Percentiles rank a stretch among this genome's conserved stretches.
These are phyloP conservation scores for Pygoscelis antarcticus DNA, from an alignment of 2,113 vertebrate species.

Conservation along the genomic window DNA sequence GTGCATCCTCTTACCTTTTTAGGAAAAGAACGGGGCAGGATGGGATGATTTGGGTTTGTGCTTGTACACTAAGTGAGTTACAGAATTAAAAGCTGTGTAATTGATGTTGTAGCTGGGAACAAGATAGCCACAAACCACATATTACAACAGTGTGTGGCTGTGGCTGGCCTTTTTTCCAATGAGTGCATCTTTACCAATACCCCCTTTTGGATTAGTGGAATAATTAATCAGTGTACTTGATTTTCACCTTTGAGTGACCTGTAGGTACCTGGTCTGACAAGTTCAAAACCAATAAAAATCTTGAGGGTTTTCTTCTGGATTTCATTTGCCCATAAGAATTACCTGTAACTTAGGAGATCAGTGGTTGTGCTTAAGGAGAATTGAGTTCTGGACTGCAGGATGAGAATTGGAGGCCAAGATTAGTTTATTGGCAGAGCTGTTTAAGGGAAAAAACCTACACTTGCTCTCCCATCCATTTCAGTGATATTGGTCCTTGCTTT, in stretches of 20 bases:
- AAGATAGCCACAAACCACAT: background rate
- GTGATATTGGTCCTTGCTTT: background rate
- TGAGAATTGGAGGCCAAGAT: background rate
- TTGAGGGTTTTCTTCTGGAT: background rate
- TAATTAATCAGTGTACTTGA: background rate
- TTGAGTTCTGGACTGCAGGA: background rate
- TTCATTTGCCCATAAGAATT: background rate
- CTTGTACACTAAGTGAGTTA: background rate
- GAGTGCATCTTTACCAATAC: background rate
- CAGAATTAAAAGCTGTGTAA: background rate
- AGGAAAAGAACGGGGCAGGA: background rate
- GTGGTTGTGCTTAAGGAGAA: background rate
- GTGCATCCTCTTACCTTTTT: background rate
- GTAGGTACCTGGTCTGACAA: background rate
- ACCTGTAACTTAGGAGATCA: background rate
- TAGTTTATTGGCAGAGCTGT: background rate
- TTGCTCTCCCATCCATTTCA: background rate
- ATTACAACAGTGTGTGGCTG: rapidly evolving
- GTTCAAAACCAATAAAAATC: background rate
- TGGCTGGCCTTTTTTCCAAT: background rate
- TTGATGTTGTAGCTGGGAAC: background rate
- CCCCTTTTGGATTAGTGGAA: background rate
- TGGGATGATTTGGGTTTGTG: background rate
- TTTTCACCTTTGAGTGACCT: background rate
- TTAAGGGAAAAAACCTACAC: background rate